Conservation (phyloP, 2,888 invertebrate genomes). For the Phalangium opilio region DNA sequence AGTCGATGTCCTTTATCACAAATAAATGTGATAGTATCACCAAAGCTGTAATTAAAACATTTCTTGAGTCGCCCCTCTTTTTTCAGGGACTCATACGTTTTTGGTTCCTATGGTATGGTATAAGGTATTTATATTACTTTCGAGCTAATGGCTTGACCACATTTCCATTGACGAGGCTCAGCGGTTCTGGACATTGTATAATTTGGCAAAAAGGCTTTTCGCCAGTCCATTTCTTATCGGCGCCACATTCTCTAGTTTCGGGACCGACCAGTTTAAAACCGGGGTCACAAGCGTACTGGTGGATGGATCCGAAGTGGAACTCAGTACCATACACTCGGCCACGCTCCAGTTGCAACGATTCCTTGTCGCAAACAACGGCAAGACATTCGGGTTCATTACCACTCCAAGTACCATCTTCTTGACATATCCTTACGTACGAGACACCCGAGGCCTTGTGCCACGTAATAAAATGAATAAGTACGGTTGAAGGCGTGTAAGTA, state of each 20-base stretch:
- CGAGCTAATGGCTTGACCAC: not conserved
- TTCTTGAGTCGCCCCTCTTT: too few species aligned
- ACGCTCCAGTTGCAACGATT: constrained; percentile 27
- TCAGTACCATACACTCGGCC: constrained; percentile 29
- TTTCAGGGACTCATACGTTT: too few species aligned
- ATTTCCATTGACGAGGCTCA: not conserved
- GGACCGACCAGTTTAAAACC: constrained; percentile 18
- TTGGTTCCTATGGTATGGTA: too few species aligned
- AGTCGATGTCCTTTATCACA: constrained; percentile 28
- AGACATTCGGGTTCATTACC: constrained; percentile 21
- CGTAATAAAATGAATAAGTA: too few species aligned
- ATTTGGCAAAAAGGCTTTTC: constrained; percentile 17
- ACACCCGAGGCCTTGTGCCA: too few species aligned
- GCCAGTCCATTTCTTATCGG: constrained; percentile 16
- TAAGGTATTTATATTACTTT: too few species aligned
- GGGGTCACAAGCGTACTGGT: constrained; percentile 16
- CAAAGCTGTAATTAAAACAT: constrained; percentile 21
- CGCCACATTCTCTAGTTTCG: constrained; percentile 9
- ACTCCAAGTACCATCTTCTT: constrained; percentile 15
- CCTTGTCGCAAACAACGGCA: constrained; percentile 18
- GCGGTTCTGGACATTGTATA: constrained; percentile 17
- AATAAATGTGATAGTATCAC: constrained; percentile 23
- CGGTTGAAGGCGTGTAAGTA: too few species aligned
- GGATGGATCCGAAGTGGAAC: constrained; percentile 23
- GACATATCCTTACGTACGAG: not conserved